Evolutionary conservation across 2,888 invertebrate genomes (phyloP).

Genomic region (Ametastegia equiseti): DNA sequence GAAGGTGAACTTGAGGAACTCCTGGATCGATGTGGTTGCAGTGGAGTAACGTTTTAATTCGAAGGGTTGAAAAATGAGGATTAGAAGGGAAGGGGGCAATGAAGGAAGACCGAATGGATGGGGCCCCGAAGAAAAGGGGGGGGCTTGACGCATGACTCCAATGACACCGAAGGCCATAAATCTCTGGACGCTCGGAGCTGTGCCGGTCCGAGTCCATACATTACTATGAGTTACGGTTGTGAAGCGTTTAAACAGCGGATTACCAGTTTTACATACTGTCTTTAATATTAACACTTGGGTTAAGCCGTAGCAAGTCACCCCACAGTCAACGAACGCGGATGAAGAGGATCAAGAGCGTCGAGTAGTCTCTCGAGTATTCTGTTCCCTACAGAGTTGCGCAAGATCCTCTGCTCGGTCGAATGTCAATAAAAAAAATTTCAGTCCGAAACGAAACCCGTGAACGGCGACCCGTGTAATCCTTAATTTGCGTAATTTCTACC

Average conservation of each 20-base stretch:
- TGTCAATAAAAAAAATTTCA: conserved; percentile 21
- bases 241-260: conserved; percentile 74
- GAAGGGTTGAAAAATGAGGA: conserved; percentile 49
- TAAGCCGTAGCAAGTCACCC: conserved; percentile 53
- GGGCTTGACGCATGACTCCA: conserved; percentile 71
- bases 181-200: conserved; percentile 67
- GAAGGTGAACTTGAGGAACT: not conserved
- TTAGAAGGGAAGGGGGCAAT: conserved; percentile 26
- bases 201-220: conserved; percentile 69
- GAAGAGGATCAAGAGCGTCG: conserved; percentile 21
- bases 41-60: conserved; percentile 6
- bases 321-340: conserved; percentile 1
- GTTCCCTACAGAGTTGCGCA: conserved; percentile 7
- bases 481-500: conserved; percentile 36
- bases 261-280: conserved; percentile 73
- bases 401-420: conserved; percentile 12
- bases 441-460: not conserved
- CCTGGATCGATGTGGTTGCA: not conserved
- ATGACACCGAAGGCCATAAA: conserved; percentile 74
- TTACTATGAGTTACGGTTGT: conserved; percentile 74
- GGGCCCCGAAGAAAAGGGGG: conserved; percentile 33
- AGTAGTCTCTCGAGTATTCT: too few species aligned
- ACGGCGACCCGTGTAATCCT: conserved; percentile 31
- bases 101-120: conserved; percentile 43
- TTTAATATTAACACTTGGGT: conserved; percentile 71